Percentiles rank a stretch among this genome's conserved stretches.
Conservation (phyloP, 2,797 vertebrate genomes). For the Peromyscus nudipes region DNA sequence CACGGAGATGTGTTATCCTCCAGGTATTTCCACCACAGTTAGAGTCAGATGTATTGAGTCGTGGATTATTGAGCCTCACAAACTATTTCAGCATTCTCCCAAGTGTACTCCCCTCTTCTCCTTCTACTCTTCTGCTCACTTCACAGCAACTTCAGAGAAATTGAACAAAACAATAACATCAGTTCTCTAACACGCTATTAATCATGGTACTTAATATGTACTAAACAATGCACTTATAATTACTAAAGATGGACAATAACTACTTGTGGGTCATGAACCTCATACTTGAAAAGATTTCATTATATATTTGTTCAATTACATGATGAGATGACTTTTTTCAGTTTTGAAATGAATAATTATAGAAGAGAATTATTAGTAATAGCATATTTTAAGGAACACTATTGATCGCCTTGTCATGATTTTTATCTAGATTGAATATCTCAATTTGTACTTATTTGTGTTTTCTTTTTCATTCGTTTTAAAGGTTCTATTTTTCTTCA, state of each 20-base stretch:
- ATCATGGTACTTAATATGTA: neutral
- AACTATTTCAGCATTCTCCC: slow-evolving; percentile 6
- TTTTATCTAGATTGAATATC: slow-evolving; percentile 57
- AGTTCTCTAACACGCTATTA: neutral
- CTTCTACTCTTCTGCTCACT: neutral
- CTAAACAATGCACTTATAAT: slow-evolving; percentile 47
- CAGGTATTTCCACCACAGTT: slow-evolving; percentile 27
- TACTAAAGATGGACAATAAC: neutral
- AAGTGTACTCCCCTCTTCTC: neutral
- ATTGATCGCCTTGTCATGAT: slow-evolving; percentile 48
- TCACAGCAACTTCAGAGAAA: slow-evolving; percentile 36
- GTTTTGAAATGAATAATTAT: slow-evolving; percentile 72
- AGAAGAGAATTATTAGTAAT: slow-evolving; percentile 42
- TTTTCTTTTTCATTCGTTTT: slow-evolving; percentile 69
- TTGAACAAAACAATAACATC: neutral
- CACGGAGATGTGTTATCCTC: slow-evolving; percentile 2
- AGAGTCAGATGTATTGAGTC: neutral
- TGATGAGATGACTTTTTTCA: slow-evolving; percentile 52
- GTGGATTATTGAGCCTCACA: slow-evolving; percentile 24
- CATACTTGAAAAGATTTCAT: slow-evolving; percentile 19
- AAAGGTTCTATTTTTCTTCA: slow-evolving; percentile 62
- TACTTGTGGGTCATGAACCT: neutral
- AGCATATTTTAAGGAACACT: neutral
- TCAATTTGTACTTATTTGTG: slow-evolving; percentile 19
- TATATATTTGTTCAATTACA: slow-evolving; percentile 28